These are phyloP conservation scores for Neoaliturus tenellus DNA, from an alignment of 2,888 invertebrate species.

Conservation along the genomic window DNA sequence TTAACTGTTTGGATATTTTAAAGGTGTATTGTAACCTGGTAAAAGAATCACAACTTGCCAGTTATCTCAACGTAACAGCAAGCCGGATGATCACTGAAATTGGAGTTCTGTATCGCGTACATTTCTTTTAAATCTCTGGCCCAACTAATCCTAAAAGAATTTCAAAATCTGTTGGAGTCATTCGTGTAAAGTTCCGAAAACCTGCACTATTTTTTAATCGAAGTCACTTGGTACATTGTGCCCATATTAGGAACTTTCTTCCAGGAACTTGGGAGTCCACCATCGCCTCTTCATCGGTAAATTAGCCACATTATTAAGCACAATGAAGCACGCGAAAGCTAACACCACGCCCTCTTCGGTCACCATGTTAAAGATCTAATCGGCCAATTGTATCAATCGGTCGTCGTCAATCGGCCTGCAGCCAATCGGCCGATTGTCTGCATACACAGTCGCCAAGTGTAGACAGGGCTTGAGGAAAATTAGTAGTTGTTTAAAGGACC, in stretches of 20 bases:
- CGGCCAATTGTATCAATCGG: too few relatives aligned
- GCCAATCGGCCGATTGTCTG: neutral
- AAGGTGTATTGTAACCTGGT: slow-evolving; percentile 58
- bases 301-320: slow-evolving; percentile 13
- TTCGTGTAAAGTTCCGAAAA: slow-evolving; percentile 58
- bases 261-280: neutral
- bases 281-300: slow-evolving; percentile 20
- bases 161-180: slow-evolving; percentile 58
- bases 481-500: too few relatives aligned
- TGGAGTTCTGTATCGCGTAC: slow-evolving; percentile 23
- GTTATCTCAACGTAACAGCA: slow-evolving; percentile 59
- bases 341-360: neutral
- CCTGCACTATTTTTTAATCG: slow-evolving; percentile 26
- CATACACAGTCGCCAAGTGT: neutral
- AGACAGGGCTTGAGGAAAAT: neutral
- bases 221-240: slow-evolving; percentile 14
- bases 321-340: neutral
- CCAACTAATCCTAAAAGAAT: slow-evolving; percentile 50
- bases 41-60: slow-evolving; percentile 61
- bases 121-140: slow-evolving; percentile 45
- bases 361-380: neutral
- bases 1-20: slow-evolving; percentile 60
- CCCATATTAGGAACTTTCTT: slow-evolving; percentile 21
- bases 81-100: slow-evolving; percentile 54
- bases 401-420: neutral